Evolutionary conservation across 2,888 invertebrate species (phyloP).

Genomic region (Synergus japonicus): DNA sequence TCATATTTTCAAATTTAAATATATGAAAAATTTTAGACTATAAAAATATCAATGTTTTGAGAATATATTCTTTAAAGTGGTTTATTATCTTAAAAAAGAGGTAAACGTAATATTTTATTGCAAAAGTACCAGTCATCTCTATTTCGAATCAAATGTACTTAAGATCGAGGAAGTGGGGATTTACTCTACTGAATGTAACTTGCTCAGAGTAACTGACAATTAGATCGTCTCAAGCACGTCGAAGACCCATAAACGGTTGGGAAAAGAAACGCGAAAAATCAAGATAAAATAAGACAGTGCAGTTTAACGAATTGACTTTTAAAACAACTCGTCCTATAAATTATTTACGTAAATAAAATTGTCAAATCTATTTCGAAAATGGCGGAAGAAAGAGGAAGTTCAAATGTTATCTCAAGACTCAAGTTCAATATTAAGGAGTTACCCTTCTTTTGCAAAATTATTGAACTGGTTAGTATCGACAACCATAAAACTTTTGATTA

Average conservation of each 20-base stretch:
- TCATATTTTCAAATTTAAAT: background rate
- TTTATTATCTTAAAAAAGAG: background rate
- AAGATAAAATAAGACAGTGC: background rate
- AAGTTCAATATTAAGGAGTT: conserved; percentile 61
- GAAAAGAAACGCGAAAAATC: conserved; percentile 1
- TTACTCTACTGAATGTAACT: conserved; percentile 42
- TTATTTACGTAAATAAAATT: background rate
- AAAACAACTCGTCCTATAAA: background rate
- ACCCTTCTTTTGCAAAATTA: conserved; percentile 77
- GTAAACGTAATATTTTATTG: conserved; percentile 26
- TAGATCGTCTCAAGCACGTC: conserved; percentile 44
- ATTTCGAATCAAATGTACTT: conserved; percentile 71
- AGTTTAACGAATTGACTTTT: background rate
- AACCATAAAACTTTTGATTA: conserved; percentile 8
- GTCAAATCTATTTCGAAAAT: conserved; percentile 48
- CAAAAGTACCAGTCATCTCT: conserved; percentile 64
- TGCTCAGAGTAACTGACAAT: conserved; percentile 41
- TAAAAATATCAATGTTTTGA: background rate
- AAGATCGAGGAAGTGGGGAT: conserved; percentile 62
- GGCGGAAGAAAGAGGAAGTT: conserved; percentile 58
- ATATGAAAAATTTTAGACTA: background rate
- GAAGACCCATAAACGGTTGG: conserved; percentile 8
- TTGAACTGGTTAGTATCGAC: conserved; percentile 81
- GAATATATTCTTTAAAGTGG: background rate
- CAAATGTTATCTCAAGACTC: conserved; percentile 55